Evolutionary conservation across 2,113 vertebrate species (phyloP).

Genomic region (Trichechus manatus): DNA sequence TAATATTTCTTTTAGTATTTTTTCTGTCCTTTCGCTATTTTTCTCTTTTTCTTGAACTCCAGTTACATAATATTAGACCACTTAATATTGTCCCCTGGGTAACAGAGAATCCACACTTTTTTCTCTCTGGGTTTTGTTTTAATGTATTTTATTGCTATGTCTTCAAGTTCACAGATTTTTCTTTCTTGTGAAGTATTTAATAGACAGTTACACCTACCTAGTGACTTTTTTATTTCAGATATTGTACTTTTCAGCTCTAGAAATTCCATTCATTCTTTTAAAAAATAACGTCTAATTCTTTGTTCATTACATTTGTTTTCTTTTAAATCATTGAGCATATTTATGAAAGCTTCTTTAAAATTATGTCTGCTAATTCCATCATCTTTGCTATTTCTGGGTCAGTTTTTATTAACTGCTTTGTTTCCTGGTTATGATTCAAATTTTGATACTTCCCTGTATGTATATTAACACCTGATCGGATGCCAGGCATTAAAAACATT

Average conservation of each 20-base stretch:
- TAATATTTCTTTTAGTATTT: not conserved
- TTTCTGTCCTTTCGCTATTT: not conserved
- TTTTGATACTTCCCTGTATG: not conserved
- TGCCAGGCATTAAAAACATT: not conserved
- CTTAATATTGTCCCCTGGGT: not conserved
- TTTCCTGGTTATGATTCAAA: not conserved
- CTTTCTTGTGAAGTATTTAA: not conserved
- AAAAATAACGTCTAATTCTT: not conserved
- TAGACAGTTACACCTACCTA: not conserved
- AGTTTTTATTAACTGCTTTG: not conserved
- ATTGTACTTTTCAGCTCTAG: not conserved
- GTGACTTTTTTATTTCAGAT: not conserved
- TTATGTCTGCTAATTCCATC: not conserved
- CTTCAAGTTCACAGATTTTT: not conserved
- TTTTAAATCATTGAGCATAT: not conserved
- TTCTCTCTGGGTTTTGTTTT: not conserved
- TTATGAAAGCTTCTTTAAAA: not conserved
- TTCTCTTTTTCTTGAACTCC: not conserved
- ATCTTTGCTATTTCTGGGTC: not conserved
- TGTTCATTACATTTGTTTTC: not conserved
- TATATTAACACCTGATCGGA: not conserved
- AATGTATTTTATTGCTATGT: not conserved
- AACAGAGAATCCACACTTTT: not conserved
- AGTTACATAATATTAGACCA: not conserved
- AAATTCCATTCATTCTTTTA: not conserved